These are phyloP conservation scores for Paracentrotus lividus DNA, from an alignment of 53 echinoderm and acorn worm species.

Conservation along the genomic window DNA sequence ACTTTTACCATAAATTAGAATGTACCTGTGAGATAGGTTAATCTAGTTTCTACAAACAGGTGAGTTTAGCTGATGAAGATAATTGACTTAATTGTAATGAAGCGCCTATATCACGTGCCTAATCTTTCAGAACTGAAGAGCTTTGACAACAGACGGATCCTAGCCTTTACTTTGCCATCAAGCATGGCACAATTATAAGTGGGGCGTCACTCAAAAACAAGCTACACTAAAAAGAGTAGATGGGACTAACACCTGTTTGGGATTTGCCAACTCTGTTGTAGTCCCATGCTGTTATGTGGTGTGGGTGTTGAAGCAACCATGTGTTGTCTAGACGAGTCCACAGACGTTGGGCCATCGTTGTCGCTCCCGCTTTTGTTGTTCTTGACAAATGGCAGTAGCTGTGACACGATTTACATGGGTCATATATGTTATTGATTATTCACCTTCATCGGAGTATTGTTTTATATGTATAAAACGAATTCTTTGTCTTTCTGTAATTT, in stretches of 20 bases:
- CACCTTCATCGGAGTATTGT: too few relatives aligned
- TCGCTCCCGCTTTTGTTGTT: constrained; percentile 24
- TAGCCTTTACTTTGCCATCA: background rate
- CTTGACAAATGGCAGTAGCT: background rate
- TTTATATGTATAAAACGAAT: too few relatives aligned
- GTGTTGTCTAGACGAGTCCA: constrained; percentile 55
- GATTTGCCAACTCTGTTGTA: constrained; percentile 14
- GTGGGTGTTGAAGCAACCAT: constrained; percentile 11
- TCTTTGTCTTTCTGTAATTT: too few relatives aligned
- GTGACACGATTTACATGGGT: background rate
- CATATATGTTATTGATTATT: background rate
- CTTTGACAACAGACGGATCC: background rate
- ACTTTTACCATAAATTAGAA: background rate
- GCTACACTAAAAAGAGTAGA: constrained; percentile 30
- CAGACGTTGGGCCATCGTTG: background rate
- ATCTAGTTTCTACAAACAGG: constrained; percentile 36
- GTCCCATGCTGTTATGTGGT: constrained; percentile 17
- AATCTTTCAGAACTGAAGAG: constrained; percentile 28
- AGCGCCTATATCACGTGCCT: constrained; percentile 18
- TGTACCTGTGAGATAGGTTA: constrained; percentile 43
- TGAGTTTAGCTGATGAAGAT: background rate
- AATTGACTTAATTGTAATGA: constrained; percentile 31
- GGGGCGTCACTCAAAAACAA: constrained; percentile 22
- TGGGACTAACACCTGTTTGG: constrained; percentile 62
- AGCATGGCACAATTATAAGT: constrained; percentile 25